phyloP scores from a whole-genome alignment of 2,888 invertebrate species.

The Brachypterus glaber region DNA sequence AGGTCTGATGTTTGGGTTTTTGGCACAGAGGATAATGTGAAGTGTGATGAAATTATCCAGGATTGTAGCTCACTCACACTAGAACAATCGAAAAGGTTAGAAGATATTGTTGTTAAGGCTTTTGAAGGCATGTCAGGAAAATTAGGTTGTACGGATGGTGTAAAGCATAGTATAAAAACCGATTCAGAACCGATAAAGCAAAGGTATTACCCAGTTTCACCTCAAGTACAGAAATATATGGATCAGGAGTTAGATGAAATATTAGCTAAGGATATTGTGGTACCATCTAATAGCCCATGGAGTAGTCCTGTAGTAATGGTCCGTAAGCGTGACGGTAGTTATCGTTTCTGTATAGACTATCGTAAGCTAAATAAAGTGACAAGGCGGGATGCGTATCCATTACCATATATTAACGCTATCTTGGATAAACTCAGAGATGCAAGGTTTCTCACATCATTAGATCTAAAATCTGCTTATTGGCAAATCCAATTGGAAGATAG shows the following conservation, averaged over 20 bases:
- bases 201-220: too few species aligned
- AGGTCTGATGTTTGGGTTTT: conserved; percentile 3
- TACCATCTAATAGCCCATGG: too few species aligned
- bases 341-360: too few species aligned
- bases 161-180: neutral
- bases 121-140: too few species aligned
- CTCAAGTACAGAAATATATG: too few species aligned
- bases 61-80: neutral
- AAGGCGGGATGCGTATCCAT: too few species aligned
- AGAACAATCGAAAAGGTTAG: neutral
- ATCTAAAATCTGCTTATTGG: neutral
- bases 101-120: neutral
- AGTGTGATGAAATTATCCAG: neutral
- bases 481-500: neutral
- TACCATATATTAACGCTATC: conserved; percentile 5
- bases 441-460: neutral
- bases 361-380: too few species aligned
- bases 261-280: too few species aligned
- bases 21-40: neutral
- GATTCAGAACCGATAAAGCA: too few species aligned
- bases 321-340: too few species aligned
- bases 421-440: conserved; percentile 6
- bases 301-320: too few species aligned
- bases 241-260: too few species aligned
- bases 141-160: neutral